A percentile compares a stretch with the other conserved stretches of the same genome.
phyloP scores from a whole-genome alignment of 2,797 vertebrate species.

The Scomberomorus guttatus region DNA sequence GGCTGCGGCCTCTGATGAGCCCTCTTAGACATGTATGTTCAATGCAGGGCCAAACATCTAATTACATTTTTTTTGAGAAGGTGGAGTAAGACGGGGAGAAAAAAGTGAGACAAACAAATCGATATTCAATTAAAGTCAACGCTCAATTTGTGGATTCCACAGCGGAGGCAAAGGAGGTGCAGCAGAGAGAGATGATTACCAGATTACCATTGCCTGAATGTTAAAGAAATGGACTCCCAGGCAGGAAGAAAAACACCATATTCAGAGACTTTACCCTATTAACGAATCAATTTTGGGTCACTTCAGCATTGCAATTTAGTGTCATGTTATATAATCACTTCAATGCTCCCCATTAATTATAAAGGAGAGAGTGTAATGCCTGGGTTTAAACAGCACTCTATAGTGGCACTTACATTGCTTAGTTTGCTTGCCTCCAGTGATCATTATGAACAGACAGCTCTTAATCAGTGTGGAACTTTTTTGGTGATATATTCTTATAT shows the following conservation, averaged over 20 bases:
- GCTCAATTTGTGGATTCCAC: constrained; percentile 56
- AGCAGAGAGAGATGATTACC: constrained; percentile 64
- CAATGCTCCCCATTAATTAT: constrained; percentile 63
- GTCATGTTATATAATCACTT: constrained; percentile 57
- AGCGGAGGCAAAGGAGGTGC: constrained; percentile 25
- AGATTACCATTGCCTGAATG: constrained; percentile 58
- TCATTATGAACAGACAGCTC: constrained; percentile 59
- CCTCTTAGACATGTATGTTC: constrained; percentile 52
- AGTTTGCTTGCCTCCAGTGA: constrained; percentile 59
- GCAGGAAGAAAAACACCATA: constrained; percentile 51
- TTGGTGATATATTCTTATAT: too few relatives aligned
- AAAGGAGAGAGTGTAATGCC: constrained; percentile 49
- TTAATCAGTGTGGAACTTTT: neutral
- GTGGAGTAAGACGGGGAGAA: neutral
- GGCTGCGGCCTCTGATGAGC: constrained; percentile 33
- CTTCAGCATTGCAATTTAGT: constrained; percentile 44
- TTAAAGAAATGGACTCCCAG: constrained; percentile 48
- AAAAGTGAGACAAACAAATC: constrained; percentile 76
- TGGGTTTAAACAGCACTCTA: constrained; percentile 44
- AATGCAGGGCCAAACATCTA: constrained; percentile 59
- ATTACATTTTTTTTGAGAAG: constrained; percentile 62
- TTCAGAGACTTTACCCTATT: constrained; percentile 57
- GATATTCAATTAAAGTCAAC: constrained; percentile 80
- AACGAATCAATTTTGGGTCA: constrained; percentile 63
- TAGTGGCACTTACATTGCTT: constrained; percentile 47